phyloP scores from a whole-genome alignment of 2,797 vertebrate species.

The Sebastes diploproa region DNA sequence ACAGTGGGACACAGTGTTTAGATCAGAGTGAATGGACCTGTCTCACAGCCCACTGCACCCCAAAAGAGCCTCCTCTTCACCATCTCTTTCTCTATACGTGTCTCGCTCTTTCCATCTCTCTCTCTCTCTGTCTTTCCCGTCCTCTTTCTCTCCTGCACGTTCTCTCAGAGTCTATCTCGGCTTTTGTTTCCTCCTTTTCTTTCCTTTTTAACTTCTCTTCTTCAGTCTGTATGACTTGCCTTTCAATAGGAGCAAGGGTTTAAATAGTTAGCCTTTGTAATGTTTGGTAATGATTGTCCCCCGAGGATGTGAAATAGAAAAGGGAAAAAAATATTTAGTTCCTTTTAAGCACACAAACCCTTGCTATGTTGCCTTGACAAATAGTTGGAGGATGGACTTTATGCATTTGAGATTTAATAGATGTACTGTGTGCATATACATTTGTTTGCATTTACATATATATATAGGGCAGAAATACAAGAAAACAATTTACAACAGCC shows the following conservation, averaged over 20 bases:
- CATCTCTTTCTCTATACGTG: constrained; percentile 56
- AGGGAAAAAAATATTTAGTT: constrained; percentile 36
- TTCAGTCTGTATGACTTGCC: constrained; percentile 52
- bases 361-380: background rate
- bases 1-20: constrained; percentile 82
- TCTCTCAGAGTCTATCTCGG: constrained; percentile 56
- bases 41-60: constrained; percentile 85
- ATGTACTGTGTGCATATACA: background rate
- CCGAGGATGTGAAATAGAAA: constrained; percentile 56
- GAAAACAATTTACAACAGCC: background rate
- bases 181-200: constrained; percentile 62
- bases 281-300: constrained; percentile 76
- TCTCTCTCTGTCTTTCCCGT: constrained; percentile 44
- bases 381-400: background rate
- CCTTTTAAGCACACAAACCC: constrained; percentile 9
- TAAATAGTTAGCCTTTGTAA: constrained; percentile 77
- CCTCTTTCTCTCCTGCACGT: constrained; percentile 60
- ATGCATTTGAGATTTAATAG: background rate
- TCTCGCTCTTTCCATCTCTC: constrained; percentile 63
- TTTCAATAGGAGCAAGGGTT: constrained; percentile 77
- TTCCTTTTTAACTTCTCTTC: constrained; percentile 60
- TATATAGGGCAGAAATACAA: background rate
- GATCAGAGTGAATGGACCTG: constrained; percentile 80
- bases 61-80: constrained; percentile 78
- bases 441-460: background rate